A percentile compares a stretch with the other conserved stretches of the same genome.
phyloP scores from a whole-genome alignment of 2,113 vertebrate genomes.

The Bubo bubo region DNA sequence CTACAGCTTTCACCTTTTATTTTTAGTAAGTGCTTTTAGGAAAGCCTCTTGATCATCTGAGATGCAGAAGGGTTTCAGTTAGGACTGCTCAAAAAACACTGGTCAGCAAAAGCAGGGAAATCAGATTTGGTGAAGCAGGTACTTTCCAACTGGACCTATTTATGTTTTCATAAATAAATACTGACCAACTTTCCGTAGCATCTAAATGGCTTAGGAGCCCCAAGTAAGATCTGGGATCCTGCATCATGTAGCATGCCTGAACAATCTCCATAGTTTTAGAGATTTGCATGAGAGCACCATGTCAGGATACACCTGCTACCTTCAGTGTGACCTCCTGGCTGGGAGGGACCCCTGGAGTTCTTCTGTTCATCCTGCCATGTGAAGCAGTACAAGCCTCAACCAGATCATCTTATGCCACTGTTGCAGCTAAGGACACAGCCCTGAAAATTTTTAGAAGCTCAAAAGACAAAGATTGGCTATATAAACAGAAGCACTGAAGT shows the following conservation, averaged over 20 bases:
- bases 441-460: not conserved
- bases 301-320: not conserved
- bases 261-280: not conserved
- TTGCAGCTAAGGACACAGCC: not conserved
- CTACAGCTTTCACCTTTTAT: not conserved
- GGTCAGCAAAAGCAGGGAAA: not conserved
- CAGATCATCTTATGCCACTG: not conserved
- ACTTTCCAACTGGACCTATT: not conserved
- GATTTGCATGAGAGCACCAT: not conserved
- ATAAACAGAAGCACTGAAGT: conserved; percentile 34
- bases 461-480: not conserved
- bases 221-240: not conserved
- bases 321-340: not conserved
- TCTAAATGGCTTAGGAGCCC: not conserved
- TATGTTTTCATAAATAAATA: not conserved
- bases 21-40: not conserved
- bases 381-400: not conserved
- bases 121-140: not conserved
- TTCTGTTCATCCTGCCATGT: not conserved
- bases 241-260: not conserved
- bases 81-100: not conserved
- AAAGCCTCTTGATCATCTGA: not conserved
- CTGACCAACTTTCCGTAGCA: not conserved
- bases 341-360: not conserved
- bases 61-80: not conserved